These are phyloP conservation scores for Xenopus laevis DNA, from an alignment of 2,113 vertebrate species.

Conservation along the genomic window DNA sequence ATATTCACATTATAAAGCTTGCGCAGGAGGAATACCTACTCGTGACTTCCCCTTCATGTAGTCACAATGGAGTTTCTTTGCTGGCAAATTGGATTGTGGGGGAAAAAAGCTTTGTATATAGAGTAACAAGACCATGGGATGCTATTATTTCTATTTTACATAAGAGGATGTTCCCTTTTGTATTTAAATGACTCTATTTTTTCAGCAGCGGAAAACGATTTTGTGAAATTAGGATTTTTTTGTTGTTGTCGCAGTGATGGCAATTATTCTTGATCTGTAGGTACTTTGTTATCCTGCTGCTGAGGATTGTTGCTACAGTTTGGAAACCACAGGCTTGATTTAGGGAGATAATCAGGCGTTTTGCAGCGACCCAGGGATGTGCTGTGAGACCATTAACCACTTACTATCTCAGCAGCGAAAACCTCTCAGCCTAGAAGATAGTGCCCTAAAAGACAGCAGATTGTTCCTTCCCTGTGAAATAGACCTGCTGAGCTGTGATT, in stretches of 20 bases:
- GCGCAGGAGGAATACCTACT: no score
- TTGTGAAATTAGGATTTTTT: background rate
- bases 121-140: background rate
- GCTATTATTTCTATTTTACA: background rate
- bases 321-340: background rate
- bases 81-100: no score
- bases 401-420: slow-evolving; percentile 1
- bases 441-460: slow-evolving; percentile 9
- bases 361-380: background rate
- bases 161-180: background rate
- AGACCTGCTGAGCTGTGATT: slow-evolving; percentile 18
- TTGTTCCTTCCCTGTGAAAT: background rate
- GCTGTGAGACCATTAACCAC: slow-evolving; percentile 11
- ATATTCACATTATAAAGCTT: no score
- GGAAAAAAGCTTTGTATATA: background rate
- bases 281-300: background rate
- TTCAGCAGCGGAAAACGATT: background rate
- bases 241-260: no score
- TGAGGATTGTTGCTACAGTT: background rate
- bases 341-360: slow-evolving; percentile 9
- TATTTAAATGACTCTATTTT: background rate
- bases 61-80: no score
- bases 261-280: no score
- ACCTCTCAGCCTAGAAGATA: slow-evolving; percentile 8
- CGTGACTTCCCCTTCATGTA: no score